Base-by-base conservation (phyloP, 2,888 invertebrate genomes). In the Disparrhopalites patrizii region DNA sequence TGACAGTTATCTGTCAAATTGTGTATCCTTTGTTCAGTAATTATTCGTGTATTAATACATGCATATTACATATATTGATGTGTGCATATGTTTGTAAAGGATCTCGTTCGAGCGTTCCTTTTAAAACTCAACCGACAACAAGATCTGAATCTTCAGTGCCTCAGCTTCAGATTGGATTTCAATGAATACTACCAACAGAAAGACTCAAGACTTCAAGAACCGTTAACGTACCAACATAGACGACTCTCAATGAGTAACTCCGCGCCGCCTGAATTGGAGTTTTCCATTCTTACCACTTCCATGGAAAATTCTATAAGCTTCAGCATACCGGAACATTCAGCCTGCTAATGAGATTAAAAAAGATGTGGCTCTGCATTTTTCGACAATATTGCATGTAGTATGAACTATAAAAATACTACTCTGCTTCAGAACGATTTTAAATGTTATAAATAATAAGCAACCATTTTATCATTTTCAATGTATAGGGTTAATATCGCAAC, bases 111-210 rank as follows among this genome's bases (percentile, higher is more conserved):
- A 64, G 87, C 90, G 69, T 89, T 96, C 78, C 84, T 97, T 57
- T 81, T 91, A 56, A 87, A 91, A 79, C 83, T 96, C 23, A 90
- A 92, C 20, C 85, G 87, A 1, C 91, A 92, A 77, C 82, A 87
- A 60, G 93, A 96, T 80, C 87, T 90, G 71, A 93, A 91, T 73
- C 83, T 97, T 18, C 91, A 94, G 77, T 86, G 92, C 74, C 85
- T 97, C 66, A 93, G 94, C 70, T 93, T 92, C 77, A 86, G 96
- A 2, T 83, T 97, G 65, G 95, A 96, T 81, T 97, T 96, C 80
- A 97, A 95, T 79, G 93, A 93, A 79, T 91, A 91, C 81, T 97
- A 97, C 81, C 91, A 92, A 78, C 86, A 88, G 68, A 85, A 86
- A 67, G 89, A 91, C 78, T 85, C 86, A 70, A 85, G 89, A 75